Percentiles rank a stretch among this genome's conserved stretches.
phyloP scores from a whole-genome alignment of 2,113 vertebrate species.

The Porphyrio hochstetteri region DNA sequence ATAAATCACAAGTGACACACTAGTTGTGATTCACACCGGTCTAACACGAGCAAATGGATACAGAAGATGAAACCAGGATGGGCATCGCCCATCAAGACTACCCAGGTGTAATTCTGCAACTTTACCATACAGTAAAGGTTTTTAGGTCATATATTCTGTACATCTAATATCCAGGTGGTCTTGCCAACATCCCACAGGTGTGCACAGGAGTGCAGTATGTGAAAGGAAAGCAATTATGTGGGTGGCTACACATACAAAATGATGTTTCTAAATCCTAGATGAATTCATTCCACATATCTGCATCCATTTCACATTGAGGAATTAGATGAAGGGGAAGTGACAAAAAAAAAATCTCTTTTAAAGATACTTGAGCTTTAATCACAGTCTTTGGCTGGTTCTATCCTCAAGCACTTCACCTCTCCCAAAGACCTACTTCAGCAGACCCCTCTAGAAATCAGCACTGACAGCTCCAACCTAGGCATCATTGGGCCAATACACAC shows the following conservation, averaged over 20 bases:
- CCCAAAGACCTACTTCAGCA: background rate
- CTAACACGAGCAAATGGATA: background rate
- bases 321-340: background rate
- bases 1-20: background rate
- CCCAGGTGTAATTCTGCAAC: slow-evolving; percentile 1
- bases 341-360: background rate
- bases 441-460: background rate
- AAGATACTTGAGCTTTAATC: background rate
- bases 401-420: background rate
- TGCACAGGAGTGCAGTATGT: background rate
- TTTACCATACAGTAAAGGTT: background rate
- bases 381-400: background rate
- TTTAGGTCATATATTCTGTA: background rate
- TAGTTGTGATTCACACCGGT: background rate
- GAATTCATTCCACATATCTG: slow-evolving; percentile 41
- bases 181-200: slow-evolving; percentile 37
- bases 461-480: background rate
- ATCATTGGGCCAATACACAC: background rate
- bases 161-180: background rate
- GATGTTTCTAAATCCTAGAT: slow-evolving; percentile 23
- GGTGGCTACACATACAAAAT: slow-evolving; percentile 14
- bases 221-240: slow-evolving; percentile 53
- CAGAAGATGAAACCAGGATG: background rate
- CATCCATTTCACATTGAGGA: slow-evolving; percentile 11
- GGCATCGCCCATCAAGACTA: background rate